Base-by-base conservation (phyloP, 2,888 invertebrate species). In the Noctuana brunneofusca region DNA sequence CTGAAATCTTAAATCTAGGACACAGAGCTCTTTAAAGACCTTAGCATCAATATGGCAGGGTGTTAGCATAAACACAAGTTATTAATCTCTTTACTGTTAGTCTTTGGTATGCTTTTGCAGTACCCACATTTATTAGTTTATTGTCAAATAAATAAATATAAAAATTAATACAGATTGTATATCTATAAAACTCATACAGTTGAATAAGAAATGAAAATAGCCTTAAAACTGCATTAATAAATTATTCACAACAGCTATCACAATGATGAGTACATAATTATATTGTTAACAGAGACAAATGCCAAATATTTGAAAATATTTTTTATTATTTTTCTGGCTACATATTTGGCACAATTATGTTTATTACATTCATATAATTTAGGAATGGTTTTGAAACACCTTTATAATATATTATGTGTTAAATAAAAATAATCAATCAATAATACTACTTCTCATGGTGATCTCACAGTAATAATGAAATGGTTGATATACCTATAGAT, bases 31-130 rank as follows among this genome's bases (percentile, higher is more conserved):
- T 54, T 54, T 53, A 54, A 54, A 48, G 24, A 54, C 22, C 59
- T 53, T 24, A 60, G 43, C 43, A 43, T 60, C 53, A 27, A 32
- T 60, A 60, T 60, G 60, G 60, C 60, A 35, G 60, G 53, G 22
- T 41, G 20, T 41, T 46, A 43, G 53, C 16, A 58, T 41, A 49
- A 46, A 54, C 16, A 46, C 8, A 32, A 32, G 55, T 62, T 55
- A 35, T 16, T 58, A 56, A 63, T 52, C 46, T 52, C 35, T 30
- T 54, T 55, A 60, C 30, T 54, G 48, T 55, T 62, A 67, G 58
- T 70, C 66, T 70, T 69, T 70, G 70, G 67, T 66, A 65, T 68
- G 69, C 66, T 58, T 66, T 64, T 58, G 64, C 60, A 65, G 63
- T 66, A 67, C 63, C 58, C 60, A 53, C 32, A 59, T 9, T n/a